These are phyloP conservation scores for Anthrax anthrax DNA, from an alignment of 2,888 invertebrate species.

Conservation along the genomic window DNA sequence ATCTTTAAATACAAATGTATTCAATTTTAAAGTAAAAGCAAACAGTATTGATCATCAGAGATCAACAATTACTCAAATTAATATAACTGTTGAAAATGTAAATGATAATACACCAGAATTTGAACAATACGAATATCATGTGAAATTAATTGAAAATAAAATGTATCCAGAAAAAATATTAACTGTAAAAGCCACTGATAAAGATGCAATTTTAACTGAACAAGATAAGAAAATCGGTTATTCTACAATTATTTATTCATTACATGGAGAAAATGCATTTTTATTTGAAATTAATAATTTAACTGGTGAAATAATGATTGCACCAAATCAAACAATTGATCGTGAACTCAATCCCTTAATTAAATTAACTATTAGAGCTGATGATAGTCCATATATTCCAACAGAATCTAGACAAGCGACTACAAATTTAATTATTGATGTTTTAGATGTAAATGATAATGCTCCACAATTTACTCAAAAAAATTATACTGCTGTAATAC, in stretches of 20 bases:
- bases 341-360: conserved; percentile 57
- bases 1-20: conserved; percentile 40
- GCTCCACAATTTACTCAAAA: conserved; percentile 50
- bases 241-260: conserved; percentile 52
- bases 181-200: conserved; percentile 55
- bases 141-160: conserved; percentile 54
- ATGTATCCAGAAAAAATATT: conserved; percentile 50
- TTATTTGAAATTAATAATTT: conserved; percentile 55
- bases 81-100: conserved; percentile 55
- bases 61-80: conserved; percentile 50
- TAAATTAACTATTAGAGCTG: conserved; percentile 54
- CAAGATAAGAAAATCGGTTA: conserved; percentile 45
- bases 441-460: conserved; percentile 68
- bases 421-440: conserved; percentile 50
- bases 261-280: conserved; percentile 59
- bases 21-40: conserved; percentile 41
- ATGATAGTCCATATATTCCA: conserved; percentile 56
- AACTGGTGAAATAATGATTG: conserved; percentile 53
- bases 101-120: conserved; percentile 69
- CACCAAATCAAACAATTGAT: conserved; percentile 51
- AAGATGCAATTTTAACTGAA: conserved; percentile 46
- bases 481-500: conserved; percentile 55
- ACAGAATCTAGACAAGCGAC: conserved; percentile 50
- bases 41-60: conserved; percentile 31
- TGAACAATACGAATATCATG: conserved; percentile 51